Conservation (phyloP, 30 jellyfish, hydroid and myxozoan genomes). For the Cassiopea xamachana region DNA sequence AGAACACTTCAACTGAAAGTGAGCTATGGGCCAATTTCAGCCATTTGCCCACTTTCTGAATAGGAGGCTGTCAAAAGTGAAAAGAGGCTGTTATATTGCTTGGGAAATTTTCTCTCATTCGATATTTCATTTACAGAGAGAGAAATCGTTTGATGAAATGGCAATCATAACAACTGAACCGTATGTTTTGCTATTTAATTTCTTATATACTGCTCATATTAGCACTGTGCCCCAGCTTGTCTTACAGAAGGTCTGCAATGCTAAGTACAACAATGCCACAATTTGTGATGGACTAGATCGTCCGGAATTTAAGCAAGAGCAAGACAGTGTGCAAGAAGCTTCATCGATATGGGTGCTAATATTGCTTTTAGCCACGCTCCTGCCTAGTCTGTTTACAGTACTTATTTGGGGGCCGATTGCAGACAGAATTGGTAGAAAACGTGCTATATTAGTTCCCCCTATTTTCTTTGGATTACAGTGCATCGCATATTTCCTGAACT, state of each 20-base stretch:
- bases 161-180: constrained; percentile 79
- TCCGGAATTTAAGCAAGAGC: constrained; percentile 23
- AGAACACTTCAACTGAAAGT: too few relatives aligned
- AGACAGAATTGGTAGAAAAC: constrained; percentile 84
- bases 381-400: constrained; percentile 85
- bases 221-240: constrained; percentile 87
- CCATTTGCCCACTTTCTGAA: too few relatives aligned
- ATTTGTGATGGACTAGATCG: constrained; percentile 48
- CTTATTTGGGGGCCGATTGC: constrained; percentile 95
- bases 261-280: constrained; percentile 66
- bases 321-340: constrained; percentile 53
- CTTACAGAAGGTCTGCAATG: constrained; percentile 71
- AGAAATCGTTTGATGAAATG: constrained; percentile 1
- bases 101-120: too few relatives aligned
- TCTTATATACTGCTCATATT: constrained; percentile 76
- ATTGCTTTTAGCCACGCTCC: constrained; percentile 58
- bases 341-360: constrained; percentile 84
- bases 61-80: too few relatives aligned
- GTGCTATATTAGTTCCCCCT: constrained; percentile 82
- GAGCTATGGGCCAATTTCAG: too few relatives aligned
- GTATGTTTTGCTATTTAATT: constrained; percentile 66
- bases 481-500: constrained; percentile 51
- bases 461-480: constrained; percentile 79
- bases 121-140: too few relatives aligned
- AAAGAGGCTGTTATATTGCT: too few relatives aligned